These are phyloP conservation scores for Ophioderma brevispina DNA, from an alignment of 35 echinoderm and acorn worm species.

Conservation along the genomic window DNA sequence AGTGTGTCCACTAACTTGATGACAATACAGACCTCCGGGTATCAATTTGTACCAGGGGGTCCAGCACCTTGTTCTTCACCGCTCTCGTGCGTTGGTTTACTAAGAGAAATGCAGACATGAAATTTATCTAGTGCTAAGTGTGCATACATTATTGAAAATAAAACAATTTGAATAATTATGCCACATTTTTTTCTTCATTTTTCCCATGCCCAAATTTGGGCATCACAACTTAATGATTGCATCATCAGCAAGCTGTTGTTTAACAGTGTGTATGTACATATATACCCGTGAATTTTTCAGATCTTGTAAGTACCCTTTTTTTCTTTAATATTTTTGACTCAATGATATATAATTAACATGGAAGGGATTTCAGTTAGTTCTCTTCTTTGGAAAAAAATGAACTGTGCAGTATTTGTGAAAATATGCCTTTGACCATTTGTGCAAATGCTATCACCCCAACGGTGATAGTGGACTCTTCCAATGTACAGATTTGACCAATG, in stretches of 20 bases:
- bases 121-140: too few relatives aligned
- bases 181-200: too few relatives aligned
- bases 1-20: too few relatives aligned
- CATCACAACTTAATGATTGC: background rate
- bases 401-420: conserved; percentile 13
- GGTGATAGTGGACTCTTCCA: conserved; percentile 5
- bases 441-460: background rate
- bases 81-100: too few relatives aligned
- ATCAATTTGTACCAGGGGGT: too few relatives aligned
- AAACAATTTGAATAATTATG: too few relatives aligned
- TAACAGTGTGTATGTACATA: conserved; percentile 11
- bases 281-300: background rate
- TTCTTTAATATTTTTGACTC: conserved; percentile 4
- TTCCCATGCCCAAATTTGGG: too few relatives aligned
- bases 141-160: too few relatives aligned
- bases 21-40: too few relatives aligned
- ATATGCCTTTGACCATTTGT: conserved; percentile 5
- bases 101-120: too few relatives aligned
- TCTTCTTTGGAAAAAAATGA: background rate
- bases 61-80: too few relatives aligned
- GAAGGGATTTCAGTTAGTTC: background rate
- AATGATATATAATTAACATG: background rate
- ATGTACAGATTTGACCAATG: conserved; percentile 6
- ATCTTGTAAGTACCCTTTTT: conserved; percentile 5
- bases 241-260: background rate